A percentile compares a stretch with the other conserved stretches of the same genome.
phyloP scores from a whole-genome alignment of 2,888 invertebrate species.

The Nomada lathburiana region DNA sequence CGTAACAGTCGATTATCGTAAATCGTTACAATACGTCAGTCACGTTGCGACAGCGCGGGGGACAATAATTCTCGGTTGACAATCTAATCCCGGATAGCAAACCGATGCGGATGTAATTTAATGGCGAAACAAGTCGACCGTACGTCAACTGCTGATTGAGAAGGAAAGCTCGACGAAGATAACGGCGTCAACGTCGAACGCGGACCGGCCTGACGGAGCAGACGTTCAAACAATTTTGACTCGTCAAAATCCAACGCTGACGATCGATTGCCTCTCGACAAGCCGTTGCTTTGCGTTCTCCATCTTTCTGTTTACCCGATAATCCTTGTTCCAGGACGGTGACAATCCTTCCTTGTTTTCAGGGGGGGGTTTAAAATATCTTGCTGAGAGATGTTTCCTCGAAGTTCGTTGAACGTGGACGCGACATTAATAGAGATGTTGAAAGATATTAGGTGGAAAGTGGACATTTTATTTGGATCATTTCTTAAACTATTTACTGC shows the following conservation, averaged over 20 bases:
- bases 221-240: constrained; percentile 29
- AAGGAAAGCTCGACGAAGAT: constrained; percentile 64
- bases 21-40: constrained; percentile 75
- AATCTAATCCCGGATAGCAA: constrained; percentile 73
- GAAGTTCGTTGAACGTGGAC: neutral
- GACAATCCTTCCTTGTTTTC: no score
- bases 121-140: constrained; percentile 73
- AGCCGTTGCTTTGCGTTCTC: neutral
- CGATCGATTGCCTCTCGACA: constrained; percentile 7
- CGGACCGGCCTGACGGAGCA: constrained; percentile 6
- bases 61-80: constrained; percentile 75
- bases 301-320: neutral
- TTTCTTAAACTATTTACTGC: no score
- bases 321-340: no score
- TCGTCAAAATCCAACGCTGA: constrained; percentile 7
- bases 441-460: no score
- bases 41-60: constrained; percentile 65
- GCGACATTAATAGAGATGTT: no score
- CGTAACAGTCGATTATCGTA: constrained; percentile 75
- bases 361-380: no score
- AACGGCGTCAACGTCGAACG: constrained; percentile 51
- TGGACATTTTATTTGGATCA: no score
- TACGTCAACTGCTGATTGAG: constrained; percentile 71
- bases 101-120: constrained; percentile 74
- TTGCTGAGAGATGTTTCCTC: neutral